Evolutionary conservation across 2,113 vertebrate genomes (phyloP), one percentile per base, ranked within the genome.

Genomic region (Tyto alba): DNA sequence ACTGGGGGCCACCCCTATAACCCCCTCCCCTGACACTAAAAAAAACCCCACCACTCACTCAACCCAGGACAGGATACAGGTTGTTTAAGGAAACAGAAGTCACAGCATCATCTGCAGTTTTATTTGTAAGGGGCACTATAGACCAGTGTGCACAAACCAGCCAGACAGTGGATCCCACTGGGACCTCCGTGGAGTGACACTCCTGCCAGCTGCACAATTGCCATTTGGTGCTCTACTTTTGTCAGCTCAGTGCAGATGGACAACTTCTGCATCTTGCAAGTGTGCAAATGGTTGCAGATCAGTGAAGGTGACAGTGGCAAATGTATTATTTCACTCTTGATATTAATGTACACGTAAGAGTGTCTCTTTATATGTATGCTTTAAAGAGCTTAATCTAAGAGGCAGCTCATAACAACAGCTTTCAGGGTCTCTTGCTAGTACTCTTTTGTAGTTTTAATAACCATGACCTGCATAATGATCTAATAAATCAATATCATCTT

Each of bases 271-370:
- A 57, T 85, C 79, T 89, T 85, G 57, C 87, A 93, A 62, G 69
- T 7, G 77, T 47, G 73, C 81, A 89, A 89, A 57, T 89, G 84
- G 62, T 8, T 85, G 62, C 74, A 72, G 91, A 72, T 12, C 53
- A 38, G 66, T 5, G 36, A 85, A 95, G 89, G 73, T 93, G 96
- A 95, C 91, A 62, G 22, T 92, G 94, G 87, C 95, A 94, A 89
- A 87, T 68, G 84, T 89, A 75, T 89, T 91, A 85, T 72, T 89
- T 96, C 91, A 82, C 52, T 91, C 89, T 78, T 92, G 85, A 75
- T 89, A 80, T 82, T 95, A 78, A 89, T 45, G 73, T 87, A 72
- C 84, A 69, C 29, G 73, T 59, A 60, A 87, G 17, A 95, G 62
- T 75, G 91, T 85, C 87, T 89, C 40, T 85, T 93, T 75, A 66